Conservation (phyloP, 2,888 invertebrate species). For the Lasioglossum calceatum region DNA sequence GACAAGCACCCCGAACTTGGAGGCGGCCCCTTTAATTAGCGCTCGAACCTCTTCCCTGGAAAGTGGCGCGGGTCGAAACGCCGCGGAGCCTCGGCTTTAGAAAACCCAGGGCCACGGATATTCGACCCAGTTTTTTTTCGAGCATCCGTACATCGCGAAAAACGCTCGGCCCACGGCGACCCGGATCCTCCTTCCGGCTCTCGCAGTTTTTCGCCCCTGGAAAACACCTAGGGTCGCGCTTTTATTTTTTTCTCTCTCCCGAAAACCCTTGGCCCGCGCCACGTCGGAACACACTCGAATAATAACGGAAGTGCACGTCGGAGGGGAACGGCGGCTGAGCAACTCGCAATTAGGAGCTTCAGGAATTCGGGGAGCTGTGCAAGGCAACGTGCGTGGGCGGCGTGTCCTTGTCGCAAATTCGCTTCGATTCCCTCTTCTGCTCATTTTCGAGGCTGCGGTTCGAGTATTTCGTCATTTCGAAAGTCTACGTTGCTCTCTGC, state of each 20-base stretch:
- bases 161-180: constrained; percentile 5
- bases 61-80: constrained; percentile 49
- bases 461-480: background rate
- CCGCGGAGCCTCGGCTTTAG: constrained; percentile 55
- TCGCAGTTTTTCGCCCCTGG: background rate
- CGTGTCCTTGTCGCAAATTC: background rate
- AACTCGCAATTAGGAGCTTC: background rate
- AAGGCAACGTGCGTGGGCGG: background rate
- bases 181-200: constrained; percentile 3
- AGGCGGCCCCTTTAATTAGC: constrained; percentile 59
- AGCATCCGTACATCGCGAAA: constrained; percentile 47
- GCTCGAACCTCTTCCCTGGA: constrained; percentile 46
- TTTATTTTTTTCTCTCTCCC: background rate
- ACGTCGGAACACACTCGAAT: background rate
- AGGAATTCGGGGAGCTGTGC: background rate
- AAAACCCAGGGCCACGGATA: constrained; percentile 56
- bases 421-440: background rate
- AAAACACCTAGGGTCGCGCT: background rate
- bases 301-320: background rate
- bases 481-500: background rate
- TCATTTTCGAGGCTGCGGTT: background rate
- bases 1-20: constrained; percentile 29
- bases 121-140: constrained; percentile 63
- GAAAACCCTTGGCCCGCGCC: background rate
- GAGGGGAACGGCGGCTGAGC: background rate